Conservation (phyloP, 2,888 invertebrate genomes). For the Octodonta nipae region DNA sequence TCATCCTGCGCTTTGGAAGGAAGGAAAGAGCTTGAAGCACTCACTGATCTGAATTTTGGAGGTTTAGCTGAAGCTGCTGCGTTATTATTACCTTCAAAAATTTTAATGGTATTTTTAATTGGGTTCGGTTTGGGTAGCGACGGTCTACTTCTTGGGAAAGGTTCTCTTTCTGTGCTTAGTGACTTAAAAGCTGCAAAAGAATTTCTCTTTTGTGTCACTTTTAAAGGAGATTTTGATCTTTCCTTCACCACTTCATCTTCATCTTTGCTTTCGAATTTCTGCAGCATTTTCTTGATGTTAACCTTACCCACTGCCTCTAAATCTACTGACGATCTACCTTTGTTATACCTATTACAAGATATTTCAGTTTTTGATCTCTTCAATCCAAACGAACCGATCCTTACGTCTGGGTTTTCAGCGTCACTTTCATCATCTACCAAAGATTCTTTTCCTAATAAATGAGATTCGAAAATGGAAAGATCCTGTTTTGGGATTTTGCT, state of each 20-base stretch:
- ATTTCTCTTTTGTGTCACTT: conserved; percentile 8
- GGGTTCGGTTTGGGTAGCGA: conserved; percentile 12
- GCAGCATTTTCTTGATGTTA: conserved; percentile 31
- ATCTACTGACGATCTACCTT: conserved; percentile 29
- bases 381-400: conserved; percentile 19
- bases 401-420: conserved; percentile 16
- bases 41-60: no score
- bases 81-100: conserved; percentile 13
- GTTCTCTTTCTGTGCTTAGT: conserved; percentile 5
- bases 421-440: conserved; percentile 15
- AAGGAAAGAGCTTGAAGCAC: no score
- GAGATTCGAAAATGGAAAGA: conserved; percentile 31
- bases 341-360: conserved; percentile 19
- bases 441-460: conserved; percentile 27
- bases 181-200: conserved; percentile 11
- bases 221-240: conserved; percentile 5
- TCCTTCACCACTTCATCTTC: background rate
- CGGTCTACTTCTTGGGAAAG: background rate
- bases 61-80: conserved; percentile 10
- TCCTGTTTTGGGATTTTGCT: conserved; percentile 32
- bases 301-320: conserved; percentile 32
- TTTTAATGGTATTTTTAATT: conserved; percentile 15
- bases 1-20: no score
- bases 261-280: conserved; percentile 29
- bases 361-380: conserved; percentile 32